Base-by-base conservation (phyloP, 2,113 vertebrate genomes). In the Anarrhichthys ocellatus region DNA sequence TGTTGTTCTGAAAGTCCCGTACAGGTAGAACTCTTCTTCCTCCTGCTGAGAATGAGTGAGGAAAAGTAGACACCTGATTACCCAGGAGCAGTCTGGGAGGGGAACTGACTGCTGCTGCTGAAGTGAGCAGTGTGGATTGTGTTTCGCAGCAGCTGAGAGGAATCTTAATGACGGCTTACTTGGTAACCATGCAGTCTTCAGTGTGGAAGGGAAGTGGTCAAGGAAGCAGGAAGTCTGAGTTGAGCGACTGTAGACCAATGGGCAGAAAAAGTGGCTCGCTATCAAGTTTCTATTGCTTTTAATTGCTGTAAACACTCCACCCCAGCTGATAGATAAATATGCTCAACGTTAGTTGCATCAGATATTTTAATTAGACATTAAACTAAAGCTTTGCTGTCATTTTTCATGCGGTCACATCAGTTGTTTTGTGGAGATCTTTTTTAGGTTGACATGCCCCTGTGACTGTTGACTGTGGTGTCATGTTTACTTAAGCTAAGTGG, bases 131-230 rank as follows among this genome's bases (percentile, higher is more conserved):
- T 81, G 82, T 74, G 80, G 81, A 82, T 87, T 74, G 46, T 88
- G 81, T 89, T 86, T 78, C 27, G 54, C 72, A 67, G 85, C 62
- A 86, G 81, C 89, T 89, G 91, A 88, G 87, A 77, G 62, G 91
- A 92, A 92, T 91, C 86, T 89, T 87, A 91, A 91, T 90, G 76
- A 81, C 36, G 15, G 78, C 82, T 68, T 54, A 83, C 48, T 73
- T 88, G 78, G 81, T 82, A 87, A 74, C 65, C 74, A 61, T 73
- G 80, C 69, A 74, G 66, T 85, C 72, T 79, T 76, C 66, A 42
- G 74, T 34, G 59, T 42, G 54, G 69, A 50, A 24, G 78, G 63
- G 72, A 62, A 78, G 66, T 59, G 73, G 52, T 58, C 56, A 58
- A 48, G 71, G 36, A 73, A 66, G 65, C 44, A 82, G 64, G 50